A percentile compares a stretch with the other conserved stretches of the same genome.
Evolutionary conservation across 2,797 vertebrate species (phyloP).

Genomic region (Sebastes diaconus): DNA sequence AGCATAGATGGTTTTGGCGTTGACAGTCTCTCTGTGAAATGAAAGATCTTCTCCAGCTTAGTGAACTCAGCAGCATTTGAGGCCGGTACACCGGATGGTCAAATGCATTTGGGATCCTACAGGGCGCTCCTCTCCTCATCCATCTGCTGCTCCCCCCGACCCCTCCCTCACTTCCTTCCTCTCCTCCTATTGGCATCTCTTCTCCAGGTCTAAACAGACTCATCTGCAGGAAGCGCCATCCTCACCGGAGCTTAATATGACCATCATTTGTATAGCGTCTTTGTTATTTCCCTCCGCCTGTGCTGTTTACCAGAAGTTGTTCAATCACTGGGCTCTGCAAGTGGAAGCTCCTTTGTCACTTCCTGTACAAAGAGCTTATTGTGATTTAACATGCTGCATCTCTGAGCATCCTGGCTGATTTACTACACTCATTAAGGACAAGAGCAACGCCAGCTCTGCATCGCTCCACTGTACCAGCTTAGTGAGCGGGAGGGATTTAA

Average conservation of each 20-base stretch:
- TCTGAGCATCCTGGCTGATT: slow-evolving; percentile 60
- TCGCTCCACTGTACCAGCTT: slow-evolving; percentile 19
- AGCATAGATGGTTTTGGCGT: neutral
- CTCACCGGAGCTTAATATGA: slow-evolving; percentile 10
- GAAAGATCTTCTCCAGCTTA: slow-evolving; percentile 32
- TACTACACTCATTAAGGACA: slow-evolving; percentile 63
- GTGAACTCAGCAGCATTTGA: slow-evolving; percentile 30
- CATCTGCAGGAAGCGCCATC: slow-evolving; percentile 3
- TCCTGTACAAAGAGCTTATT: slow-evolving; percentile 56
- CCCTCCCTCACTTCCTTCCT: neutral
- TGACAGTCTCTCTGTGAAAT: slow-evolving; percentile 15
- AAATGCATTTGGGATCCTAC: slow-evolving; percentile 8
- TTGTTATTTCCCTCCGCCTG: neutral
- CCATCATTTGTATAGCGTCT: neutral
- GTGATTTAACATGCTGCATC: slow-evolving; percentile 57
- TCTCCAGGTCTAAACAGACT: slow-evolving; percentile 3
- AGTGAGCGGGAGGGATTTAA: slow-evolving; percentile 31
- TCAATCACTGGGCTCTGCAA: slow-evolving; percentile 26
- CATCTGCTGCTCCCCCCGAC: slow-evolving; percentile 32
- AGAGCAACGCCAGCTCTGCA: slow-evolving; percentile 28
- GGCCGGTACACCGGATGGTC: neutral
- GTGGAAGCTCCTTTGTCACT: slow-evolving; percentile 46
- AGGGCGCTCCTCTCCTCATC: slow-evolving; percentile 23
- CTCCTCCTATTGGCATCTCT: slow-evolving; percentile 16
- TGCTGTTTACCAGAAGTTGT: slow-evolving; percentile 33